Percentiles rank a stretch among this genome's conserved stretches.
Conservation (phyloP, 2,797 vertebrate species). For the Petrocephalus sullivani region DNA sequence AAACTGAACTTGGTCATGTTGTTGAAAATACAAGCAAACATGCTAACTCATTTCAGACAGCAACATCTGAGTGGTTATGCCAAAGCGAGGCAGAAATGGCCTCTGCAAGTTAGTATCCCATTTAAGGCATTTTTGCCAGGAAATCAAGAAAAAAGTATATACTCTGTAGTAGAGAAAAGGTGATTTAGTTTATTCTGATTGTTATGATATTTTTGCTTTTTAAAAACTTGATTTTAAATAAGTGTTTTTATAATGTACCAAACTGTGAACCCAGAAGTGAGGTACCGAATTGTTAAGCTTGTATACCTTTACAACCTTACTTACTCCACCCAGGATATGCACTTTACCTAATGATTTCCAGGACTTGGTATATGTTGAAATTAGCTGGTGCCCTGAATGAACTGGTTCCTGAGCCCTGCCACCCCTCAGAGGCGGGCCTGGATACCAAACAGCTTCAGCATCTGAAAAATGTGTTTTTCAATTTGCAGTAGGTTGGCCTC, state of each 20-base stretch:
- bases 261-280: not conserved
- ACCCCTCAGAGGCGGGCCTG: not conserved
- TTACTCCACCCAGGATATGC: not conserved
- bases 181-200: not conserved
- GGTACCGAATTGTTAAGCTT: not conserved
- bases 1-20: no score
- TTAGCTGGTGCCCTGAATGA: not conserved
- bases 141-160: not conserved
- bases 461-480: not conserved
- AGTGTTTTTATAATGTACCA: not conserved
- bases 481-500: not conserved
- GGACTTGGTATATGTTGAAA: not conserved
- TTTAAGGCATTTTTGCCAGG: no score
- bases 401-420: not conserved
- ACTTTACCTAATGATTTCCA: not conserved
- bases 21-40: no score
- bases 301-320: not conserved
- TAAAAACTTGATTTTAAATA: not conserved
- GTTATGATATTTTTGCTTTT: not conserved
- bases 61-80: no score
- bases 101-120: no score
- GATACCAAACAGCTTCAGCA: not conserved
- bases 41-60: no score
- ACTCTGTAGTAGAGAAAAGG: not conserved
- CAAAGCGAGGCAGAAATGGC: no score